Conservation (phyloP, 2,888 invertebrate genomes). For the Melieria omissa region DNA sequence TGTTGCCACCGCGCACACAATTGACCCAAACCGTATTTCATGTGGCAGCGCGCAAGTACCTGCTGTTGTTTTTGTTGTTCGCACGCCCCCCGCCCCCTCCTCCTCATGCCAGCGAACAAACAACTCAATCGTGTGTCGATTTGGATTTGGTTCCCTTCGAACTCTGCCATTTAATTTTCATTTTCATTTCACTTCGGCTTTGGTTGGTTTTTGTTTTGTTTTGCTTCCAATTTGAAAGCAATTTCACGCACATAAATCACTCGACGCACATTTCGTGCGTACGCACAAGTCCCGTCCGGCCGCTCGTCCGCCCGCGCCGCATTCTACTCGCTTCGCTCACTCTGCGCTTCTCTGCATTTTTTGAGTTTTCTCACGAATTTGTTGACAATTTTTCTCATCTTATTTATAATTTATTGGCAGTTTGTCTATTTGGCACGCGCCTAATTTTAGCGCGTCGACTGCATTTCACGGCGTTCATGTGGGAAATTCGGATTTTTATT, state of each 20-base stretch:
- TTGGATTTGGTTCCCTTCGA: no score
- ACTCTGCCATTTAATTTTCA: slow-evolving; percentile 8
- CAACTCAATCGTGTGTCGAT: no score
- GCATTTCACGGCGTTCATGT: background rate
- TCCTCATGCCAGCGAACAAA: no score
- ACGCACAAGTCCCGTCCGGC: no score
- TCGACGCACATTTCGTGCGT: slow-evolving; percentile 10
- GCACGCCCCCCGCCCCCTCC: no score
- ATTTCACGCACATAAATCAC: slow-evolving; percentile 40
- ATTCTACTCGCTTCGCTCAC: background rate
- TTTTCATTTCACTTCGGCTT: slow-evolving; percentile 15
- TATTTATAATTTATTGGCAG: slow-evolving; percentile 37
- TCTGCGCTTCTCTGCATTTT: background rate
- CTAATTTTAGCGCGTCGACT: background rate
- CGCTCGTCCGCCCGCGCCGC: no score
- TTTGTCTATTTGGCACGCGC: slow-evolving; percentile 11
- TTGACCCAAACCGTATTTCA: no score
- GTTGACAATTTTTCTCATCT: slow-evolving; percentile 35
- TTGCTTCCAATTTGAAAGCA: slow-evolving; percentile 38
- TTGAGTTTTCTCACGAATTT: slow-evolving; percentile 38
- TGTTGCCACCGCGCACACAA: no score
- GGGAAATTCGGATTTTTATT: slow-evolving; percentile 13
- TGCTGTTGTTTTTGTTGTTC: no score
- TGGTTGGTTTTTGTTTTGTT: slow-evolving; percentile 18
- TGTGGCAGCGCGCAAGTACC: no score